A percentile compares a stretch with the other conserved stretches of the same genome.
phyloP scores from a whole-genome alignment of 2,797 vertebrate species.

The Poeciliopsis turneri region DNA sequence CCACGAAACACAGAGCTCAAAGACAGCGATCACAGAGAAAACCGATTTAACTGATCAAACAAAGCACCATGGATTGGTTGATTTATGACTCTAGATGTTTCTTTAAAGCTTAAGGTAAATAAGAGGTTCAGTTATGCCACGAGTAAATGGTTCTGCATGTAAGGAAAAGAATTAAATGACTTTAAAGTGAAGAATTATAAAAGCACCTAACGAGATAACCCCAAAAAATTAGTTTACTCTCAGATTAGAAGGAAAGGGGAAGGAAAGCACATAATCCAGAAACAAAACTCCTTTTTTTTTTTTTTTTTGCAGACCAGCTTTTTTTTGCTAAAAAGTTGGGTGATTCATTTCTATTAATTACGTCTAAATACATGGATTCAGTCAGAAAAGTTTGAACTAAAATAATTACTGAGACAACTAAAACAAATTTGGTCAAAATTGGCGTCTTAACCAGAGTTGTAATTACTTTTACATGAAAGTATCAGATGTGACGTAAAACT shows the following conservation, averaged over 20 bases:
- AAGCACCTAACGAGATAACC: not conserved
- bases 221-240: not conserved
- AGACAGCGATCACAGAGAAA: not conserved
- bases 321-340: not conserved
- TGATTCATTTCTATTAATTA: not conserved
- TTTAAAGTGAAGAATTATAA: not conserved
- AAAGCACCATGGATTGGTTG: not conserved
- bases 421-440: not conserved
- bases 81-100: not conserved
- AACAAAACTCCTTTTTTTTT: not conserved
- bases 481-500: not conserved
- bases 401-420: not conserved
- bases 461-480: not conserved
- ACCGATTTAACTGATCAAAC: not conserved
- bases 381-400: not conserved
- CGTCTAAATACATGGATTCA: not conserved
- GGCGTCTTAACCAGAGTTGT: not conserved
- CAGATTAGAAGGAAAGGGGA: not conserved
- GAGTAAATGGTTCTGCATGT: not conserved
- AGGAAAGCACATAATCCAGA: not conserved
- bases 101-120: not conserved
- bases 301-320: not conserved
- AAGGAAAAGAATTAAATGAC: not conserved
- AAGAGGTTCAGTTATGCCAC: not conserved
- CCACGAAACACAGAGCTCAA: constrained; percentile 61